These are phyloP conservation scores for Anthopleura sola DNA, from an alignment of 64 coral and sea anemone species.

Conservation along the genomic window DNA sequence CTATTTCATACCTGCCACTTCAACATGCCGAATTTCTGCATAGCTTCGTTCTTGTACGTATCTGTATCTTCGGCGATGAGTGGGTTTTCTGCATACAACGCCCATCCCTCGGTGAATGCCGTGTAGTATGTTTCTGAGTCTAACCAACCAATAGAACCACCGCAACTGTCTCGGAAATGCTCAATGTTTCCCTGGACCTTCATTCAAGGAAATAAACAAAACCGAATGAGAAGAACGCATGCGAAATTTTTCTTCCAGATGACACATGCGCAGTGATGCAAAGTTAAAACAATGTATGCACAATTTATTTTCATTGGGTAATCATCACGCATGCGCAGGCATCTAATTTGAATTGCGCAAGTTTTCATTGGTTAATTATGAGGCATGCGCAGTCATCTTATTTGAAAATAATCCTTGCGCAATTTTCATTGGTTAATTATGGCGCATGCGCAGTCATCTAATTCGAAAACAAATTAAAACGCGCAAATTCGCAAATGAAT, in stretches of 20 bases:
- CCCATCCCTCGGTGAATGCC: conserved; percentile 82
- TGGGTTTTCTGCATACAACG: conserved; percentile 64
- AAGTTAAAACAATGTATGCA: background rate
- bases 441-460: no score
- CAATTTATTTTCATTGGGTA: no score
- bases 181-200: conserved; percentile 58
- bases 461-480: no score
- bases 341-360: background rate
- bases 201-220: background rate
- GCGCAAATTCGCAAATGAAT: no score
- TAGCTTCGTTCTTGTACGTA: conserved; percentile 50
- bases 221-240: background rate
- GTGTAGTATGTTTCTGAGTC: conserved; percentile 49
- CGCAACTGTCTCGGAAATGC: conserved; percentile 51
- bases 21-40: conserved; percentile 65
- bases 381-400: background rate
- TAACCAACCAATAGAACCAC: conserved; percentile 44
- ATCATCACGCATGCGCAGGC: no score
- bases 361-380: background rate
- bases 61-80: conserved; percentile 72
- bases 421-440: background rate
- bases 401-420: background rate
- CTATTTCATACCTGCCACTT: conserved; percentile 51
- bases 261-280: background rate
- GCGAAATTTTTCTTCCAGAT: background rate